A percentile compares a stretch with the other conserved stretches of the same genome.
These are phyloP conservation scores for Melitaea athalia DNA, from an alignment of 2,888 invertebrate species.

Conservation along the genomic window DNA sequence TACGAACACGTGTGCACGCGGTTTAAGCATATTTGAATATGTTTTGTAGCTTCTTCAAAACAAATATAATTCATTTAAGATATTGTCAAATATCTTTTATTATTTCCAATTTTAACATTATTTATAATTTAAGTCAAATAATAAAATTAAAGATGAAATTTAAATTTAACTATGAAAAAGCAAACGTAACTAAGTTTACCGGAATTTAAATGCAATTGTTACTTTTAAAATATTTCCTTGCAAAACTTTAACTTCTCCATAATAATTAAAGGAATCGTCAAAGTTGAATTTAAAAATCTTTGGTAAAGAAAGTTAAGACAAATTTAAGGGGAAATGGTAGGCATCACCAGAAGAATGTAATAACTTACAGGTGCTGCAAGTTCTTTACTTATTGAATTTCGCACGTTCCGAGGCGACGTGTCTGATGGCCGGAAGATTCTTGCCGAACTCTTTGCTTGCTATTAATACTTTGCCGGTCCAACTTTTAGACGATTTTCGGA, in stretches of 20 bases:
- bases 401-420: constrained; percentile 77
- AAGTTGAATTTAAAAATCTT: constrained; percentile 76
- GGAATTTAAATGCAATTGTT: constrained; percentile 34
- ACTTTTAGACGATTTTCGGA: constrained; percentile 51
- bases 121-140: too few relatives aligned
- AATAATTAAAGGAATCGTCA: constrained; percentile 76
- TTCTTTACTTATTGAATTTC: constrained; percentile 79
- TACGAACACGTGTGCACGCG: too few relatives aligned
- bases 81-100: too few relatives aligned
- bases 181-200: constrained; percentile 28
- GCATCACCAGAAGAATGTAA: constrained; percentile 79
- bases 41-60: too few relatives aligned
- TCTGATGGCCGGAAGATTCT: constrained; percentile 79
- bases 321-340: constrained; percentile 66
- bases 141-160: too few relatives aligned
- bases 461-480: constrained; percentile 67
- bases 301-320: constrained; percentile 72
- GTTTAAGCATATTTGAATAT: too few relatives aligned
- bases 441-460: constrained; percentile 73
- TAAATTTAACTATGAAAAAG: not conserved
- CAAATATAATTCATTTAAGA: too few relatives aligned
- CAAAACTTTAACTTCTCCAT: constrained; percentile 62
- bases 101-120: too few relatives aligned
- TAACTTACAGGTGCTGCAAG: constrained; percentile 78
- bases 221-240: constrained; percentile 63